Base-by-base conservation (phyloP, 1,140 invertebrate species). In the Nasonia giraulti region DNA sequence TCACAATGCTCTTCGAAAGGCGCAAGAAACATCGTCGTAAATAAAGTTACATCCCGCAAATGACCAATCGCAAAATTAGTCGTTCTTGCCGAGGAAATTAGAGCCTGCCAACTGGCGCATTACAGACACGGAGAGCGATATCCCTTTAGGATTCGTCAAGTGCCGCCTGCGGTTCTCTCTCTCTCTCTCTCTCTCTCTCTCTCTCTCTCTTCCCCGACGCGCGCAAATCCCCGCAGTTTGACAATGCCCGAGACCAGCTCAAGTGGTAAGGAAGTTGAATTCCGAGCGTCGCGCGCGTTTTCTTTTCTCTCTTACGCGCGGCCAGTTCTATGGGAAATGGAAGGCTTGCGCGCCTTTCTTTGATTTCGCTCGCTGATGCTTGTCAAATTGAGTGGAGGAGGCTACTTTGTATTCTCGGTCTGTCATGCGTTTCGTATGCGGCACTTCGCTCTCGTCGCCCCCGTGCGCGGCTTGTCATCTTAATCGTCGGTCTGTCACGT, bases 241-340 rank as follows among this genome's bases (percentile, higher is more conserved):
- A 85, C 83, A 84, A 84, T 80, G 71, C 88, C 88, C 79, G 84
- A 88, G 90, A 91, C 78, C 77, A 84, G 87, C 89, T 90, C 87
- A 86, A 86, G 83, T 80, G 47, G n/a, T 7, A 44, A 75, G 33
- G 74, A 78, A 83, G 37, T 55, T 33, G 78, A 81, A 86, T 75
- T 86, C 85, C 79, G 6, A 62, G 20, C 55, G 55, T 62, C 55
- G 55, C 55, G 2, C 55, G 55, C 17, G 10, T 73, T 74, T 74
- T 31, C 81, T 85, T 85, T 82, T 81, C 79, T 66, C 37, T 62
- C 7, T 62, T 14, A 14, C 50, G 17, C 14, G 50, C 55, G 55
- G 6, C 4, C 10, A 17, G 55, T 62, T 62, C 1, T 62, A 62
- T 62, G 55, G 55, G 55, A 62, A 62, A 62, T 62, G 55, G 17